A percentile compares a stretch with the other conserved stretches of the same genome.
Conservation (phyloP, 53 echinoderm and acorn worm genomes). For the Henricia sp. region DNA sequence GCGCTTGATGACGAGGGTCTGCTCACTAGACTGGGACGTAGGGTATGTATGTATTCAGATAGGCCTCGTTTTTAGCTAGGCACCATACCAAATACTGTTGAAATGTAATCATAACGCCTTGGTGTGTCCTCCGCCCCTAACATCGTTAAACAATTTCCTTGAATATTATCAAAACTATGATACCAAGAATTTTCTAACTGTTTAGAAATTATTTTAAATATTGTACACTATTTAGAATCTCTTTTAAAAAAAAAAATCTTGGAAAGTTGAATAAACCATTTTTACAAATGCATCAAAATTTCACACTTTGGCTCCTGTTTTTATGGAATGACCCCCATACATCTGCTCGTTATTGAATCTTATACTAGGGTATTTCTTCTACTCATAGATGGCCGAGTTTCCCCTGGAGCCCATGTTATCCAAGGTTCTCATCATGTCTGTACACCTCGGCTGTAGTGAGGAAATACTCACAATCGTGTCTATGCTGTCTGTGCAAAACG, state of each 20-base stretch:
- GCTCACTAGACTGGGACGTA: constrained; percentile 93
- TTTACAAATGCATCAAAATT: no score
- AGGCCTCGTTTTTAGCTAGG: background rate
- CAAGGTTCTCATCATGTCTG: constrained; percentile 98
- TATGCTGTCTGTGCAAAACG: constrained; percentile 99
- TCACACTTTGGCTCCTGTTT: no score
- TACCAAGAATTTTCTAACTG: no score
- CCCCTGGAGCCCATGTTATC: constrained; percentile 98
- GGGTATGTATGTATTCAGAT: constrained; percentile 68
- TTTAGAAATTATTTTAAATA: no score
- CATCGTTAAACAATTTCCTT: no score
- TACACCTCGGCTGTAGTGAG: constrained; percentile 95
- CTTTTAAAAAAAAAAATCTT: constrained; percentile 1
- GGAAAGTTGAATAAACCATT: no score
- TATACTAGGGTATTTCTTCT: background rate
- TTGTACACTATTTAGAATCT: no score
- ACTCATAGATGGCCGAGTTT: constrained; percentile 94
- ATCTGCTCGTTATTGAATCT: background rate
- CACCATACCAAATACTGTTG: no score
- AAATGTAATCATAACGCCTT: no score
- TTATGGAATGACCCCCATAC: background rate
- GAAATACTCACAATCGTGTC: constrained; percentile 97
- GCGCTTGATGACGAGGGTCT: constrained; percentile 97
- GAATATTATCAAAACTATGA: no score
- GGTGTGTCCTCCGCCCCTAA: no score